Percentiles rank a stretch among this genome's conserved stretches.
phyloP scores from a whole-genome alignment of 2,113 vertebrate species.

The Macquaria australasica region DNA sequence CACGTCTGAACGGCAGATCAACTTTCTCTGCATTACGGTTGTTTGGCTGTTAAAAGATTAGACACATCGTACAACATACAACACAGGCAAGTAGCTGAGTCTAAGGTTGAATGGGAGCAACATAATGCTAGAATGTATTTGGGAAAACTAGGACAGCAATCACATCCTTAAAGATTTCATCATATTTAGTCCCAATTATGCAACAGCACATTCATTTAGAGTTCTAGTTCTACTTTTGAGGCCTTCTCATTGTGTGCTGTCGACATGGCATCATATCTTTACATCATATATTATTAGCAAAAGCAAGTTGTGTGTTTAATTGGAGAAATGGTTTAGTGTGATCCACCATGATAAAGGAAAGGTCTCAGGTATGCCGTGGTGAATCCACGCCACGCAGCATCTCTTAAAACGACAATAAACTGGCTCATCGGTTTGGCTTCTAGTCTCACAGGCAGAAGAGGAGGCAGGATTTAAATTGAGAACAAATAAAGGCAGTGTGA shows the following conservation, averaged over 20 bases:
- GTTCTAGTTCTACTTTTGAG: neutral
- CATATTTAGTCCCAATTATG: neutral
- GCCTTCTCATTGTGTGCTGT: neutral
- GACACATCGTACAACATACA: constrained; percentile 15
- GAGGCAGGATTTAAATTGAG: constrained; percentile 34
- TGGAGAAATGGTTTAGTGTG: neutral
- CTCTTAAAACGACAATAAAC: neutral
- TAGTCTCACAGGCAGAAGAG: neutral
- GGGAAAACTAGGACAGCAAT: neutral
- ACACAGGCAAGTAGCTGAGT: constrained; percentile 1
- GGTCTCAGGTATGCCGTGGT: neutral
- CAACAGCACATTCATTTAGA: neutral
- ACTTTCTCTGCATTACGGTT: constrained; percentile 7
- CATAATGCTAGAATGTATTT: constrained; percentile 11
- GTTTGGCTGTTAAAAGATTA: constrained; percentile 43
- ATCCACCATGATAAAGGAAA: neutral
- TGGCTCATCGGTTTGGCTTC: neutral
- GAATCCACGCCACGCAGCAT: neutral
- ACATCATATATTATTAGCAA: neutral
- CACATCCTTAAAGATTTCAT: neutral
- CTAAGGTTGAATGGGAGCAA: neutral
- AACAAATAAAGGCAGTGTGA: constrained; percentile 7
- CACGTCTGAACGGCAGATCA: neutral
- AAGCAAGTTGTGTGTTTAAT: neutral
- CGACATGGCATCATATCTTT: neutral